phyloP scores from a whole-genome alignment of 2,888 invertebrate species.

The Cephus pygmeus region DNA sequence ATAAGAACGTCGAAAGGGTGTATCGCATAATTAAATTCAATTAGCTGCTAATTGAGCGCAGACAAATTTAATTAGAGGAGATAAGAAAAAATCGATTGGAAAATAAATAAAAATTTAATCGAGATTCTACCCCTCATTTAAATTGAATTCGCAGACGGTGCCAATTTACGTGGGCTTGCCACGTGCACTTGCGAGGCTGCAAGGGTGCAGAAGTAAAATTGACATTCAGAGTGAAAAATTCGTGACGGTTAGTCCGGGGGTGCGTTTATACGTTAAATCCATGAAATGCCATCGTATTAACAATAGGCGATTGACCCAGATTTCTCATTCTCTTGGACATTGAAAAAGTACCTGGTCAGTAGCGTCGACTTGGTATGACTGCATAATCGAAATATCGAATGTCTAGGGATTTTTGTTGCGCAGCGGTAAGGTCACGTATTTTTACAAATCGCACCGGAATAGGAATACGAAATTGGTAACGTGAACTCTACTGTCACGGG shows the following conservation, averaged over 20 bases:
- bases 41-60: neutral
- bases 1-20: neutral
- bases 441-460: neutral
- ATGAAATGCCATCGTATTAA: neutral
- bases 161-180: neutral
- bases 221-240: neutral
- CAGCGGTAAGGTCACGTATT: neutral
- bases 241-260: neutral
- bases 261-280: neutral
- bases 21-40: neutral
- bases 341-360: neutral
- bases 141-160: neutral
- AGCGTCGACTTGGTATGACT: neutral
- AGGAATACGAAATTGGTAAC: neutral
- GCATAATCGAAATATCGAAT: neutral
- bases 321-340: neutral
- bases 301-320: neutral
- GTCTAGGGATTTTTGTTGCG: neutral
- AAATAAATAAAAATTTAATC: neutral
- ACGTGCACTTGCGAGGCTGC: neutral
- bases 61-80: neutral
- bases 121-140: neutral
- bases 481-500: neutral
- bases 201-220: neutral
- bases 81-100: neutral